A percentile compares a stretch with the other conserved stretches of the same genome.
phyloP scores from a whole-genome alignment of 2,888 invertebrate genomes.

The Rhorus exstirpatorius region DNA sequence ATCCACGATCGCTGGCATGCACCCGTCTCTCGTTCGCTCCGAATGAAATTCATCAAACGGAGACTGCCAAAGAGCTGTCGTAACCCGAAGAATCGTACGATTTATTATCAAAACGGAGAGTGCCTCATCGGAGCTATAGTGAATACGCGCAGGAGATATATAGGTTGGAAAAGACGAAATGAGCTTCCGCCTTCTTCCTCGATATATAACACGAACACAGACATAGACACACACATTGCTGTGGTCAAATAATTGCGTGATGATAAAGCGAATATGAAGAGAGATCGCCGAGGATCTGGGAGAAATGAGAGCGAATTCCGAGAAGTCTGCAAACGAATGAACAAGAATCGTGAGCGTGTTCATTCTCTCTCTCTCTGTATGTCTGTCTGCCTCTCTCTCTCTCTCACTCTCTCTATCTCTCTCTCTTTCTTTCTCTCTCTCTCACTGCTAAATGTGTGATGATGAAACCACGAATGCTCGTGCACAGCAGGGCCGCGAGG shows the following conservation, averaged over 20 bases:
- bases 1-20: too few relatives aligned
- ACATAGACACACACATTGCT: conserved; percentile 8
- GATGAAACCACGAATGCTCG: conserved; percentile 39
- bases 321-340: conserved; percentile 57
- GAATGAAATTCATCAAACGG: conserved; percentile 13
- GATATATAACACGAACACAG: not conserved
- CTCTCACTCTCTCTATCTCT: not conserved
- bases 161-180: conserved; percentile 56
- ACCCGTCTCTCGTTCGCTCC: not conserved
- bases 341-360: conserved; percentile 50
- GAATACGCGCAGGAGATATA: conserved; percentile 54
- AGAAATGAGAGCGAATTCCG: conserved; percentile 52
- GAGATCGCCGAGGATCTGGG: conserved; percentile 50
- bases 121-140: not conserved
- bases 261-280: conserved; percentile 76
- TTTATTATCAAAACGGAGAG: conserved; percentile 20
- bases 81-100: conserved; percentile 9
- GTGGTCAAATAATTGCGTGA: conserved; percentile 79
- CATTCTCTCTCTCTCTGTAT: not conserved
- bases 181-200: conserved; percentile 41
- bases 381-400: not conserved
- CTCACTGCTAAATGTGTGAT: not conserved
- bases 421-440: not conserved
- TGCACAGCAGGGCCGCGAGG: conserved; percentile 3
- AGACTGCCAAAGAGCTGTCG: not conserved